Evolutionary conservation across 30 jellyfish, hydroid and myxozoan species (phyloP).

Genomic region (Hydractinia symbiolongicarpus): DNA sequence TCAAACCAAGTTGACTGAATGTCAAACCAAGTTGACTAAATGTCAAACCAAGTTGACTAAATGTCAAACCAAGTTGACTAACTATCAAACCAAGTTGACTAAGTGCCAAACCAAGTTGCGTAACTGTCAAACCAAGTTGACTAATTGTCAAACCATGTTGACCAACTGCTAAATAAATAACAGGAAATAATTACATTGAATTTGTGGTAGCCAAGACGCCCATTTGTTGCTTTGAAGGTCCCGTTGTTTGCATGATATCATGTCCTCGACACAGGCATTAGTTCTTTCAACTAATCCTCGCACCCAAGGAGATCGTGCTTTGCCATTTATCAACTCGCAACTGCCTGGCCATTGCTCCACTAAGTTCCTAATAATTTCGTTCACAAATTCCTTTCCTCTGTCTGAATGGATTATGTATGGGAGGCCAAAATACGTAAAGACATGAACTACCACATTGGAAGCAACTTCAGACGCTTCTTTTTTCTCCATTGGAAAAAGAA

Average conservation of each 20-base stretch:
- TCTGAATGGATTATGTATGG: background rate
- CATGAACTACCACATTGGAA: background rate
- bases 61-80: background rate
- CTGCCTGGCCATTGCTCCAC: constrained; percentile 17
- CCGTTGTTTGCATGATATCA: no score
- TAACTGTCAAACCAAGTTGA: background rate
- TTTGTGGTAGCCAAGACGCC: no score
- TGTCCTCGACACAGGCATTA: no score
- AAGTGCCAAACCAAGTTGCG: background rate
- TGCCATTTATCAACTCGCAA: constrained; percentile 19
- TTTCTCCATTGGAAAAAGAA: background rate
- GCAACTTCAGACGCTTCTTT: background rate
- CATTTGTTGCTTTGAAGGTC: no score
- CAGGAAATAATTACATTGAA: no score
- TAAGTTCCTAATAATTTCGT: background rate
- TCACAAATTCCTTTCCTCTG: constrained; percentile 24
- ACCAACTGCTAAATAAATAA: no score
- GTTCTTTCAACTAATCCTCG: background rate
- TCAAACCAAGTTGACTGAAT: no score
- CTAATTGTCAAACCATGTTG: background rate
- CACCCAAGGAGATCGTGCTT: constrained; percentile 8
- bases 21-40: no score
- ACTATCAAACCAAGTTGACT: background rate
- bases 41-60: background rate
- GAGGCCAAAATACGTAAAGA: background rate